Evolutionary conservation across 2,797 vertebrate species (phyloP), one percentile per base, ranked within the genome.

Genomic region (Syngnathus acus): DNA sequence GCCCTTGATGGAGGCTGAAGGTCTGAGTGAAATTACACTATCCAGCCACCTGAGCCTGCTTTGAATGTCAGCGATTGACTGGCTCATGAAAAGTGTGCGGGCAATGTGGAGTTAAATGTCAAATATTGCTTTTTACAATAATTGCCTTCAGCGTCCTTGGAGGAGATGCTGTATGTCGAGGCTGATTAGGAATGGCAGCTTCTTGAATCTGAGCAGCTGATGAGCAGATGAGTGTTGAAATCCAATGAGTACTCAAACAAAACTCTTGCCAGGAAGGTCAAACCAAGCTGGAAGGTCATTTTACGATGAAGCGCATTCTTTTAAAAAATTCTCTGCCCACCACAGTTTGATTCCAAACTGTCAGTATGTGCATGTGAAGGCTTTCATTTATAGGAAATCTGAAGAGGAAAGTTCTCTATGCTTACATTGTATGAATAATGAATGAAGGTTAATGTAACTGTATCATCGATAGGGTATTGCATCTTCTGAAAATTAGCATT

Each of bases 41-140:
- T 78, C 72, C 79, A 79, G 67, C 78, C 74, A 77, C 76, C 74
- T 80, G 71, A 80, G 82, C 80, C 81, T 68, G 71, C 82, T 79
- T 79, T 77, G 90, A 90, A 90, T 90, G 88, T 90, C 90, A 90
- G 75, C 72, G 72, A 84, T 84, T 87, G 84, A 87, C 70, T 74
- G 73, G 80, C 78, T 88, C 73, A 74, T 68, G 73, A 79, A 86
- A 84, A 61, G 67, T 74, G 67, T 67, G 75, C 61, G 68, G 66
- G 72, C 72, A 73, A 50, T 45, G 71, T 60, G 75, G 67, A 87
- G 84, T 79, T 87, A 88, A 90, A 91, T 91, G 88, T 90, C 88
- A 90, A 89, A 84, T 87, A 85, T 88, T 77, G 84, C 75, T 83
- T 90, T 90, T 80, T 42, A 85, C 84, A 86, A 84, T 85, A 88